Base-by-base conservation (phyloP, 2,888 invertebrate genomes). In the Hirtodrosophila alboralis region DNA sequence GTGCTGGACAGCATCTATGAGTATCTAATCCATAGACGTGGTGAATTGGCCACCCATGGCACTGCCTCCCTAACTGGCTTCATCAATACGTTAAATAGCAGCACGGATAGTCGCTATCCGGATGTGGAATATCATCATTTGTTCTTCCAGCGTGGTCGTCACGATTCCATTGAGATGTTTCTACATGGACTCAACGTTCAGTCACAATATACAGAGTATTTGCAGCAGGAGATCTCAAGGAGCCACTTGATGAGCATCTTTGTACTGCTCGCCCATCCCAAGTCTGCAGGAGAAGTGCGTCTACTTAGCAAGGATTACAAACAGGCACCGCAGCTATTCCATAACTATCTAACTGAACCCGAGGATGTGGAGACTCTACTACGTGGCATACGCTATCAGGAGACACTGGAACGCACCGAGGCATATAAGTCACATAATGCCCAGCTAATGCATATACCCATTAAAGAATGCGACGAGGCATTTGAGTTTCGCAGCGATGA, bases 261-360 rank as follows among this genome's bases (percentile, higher is more conserved):
- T 21, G 89, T 91, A 0, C 87, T 91, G 1, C 66, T 91, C n/a
- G 44, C 91, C 0, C 88, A 91, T 48, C 92, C 93, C 0, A 84
- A 90, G 67, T 92, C 93, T 0, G 89, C 89, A 8, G 93, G 94
- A 2, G 72, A 83, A 26, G 73, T 95, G 0, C 87, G 90, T 10
- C 85, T 95, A 1, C 89, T 89, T 36, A 92, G 92, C 4, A 65
- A 75, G 0, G 88, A 94, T 77, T 93, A 93, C 0, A 73, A 84
- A 3, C 92, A 93, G 4, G 91, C 93, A 16, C 95, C 95, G 0
- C 77, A 92, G 30, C 74, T 92, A 38, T 93, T 95, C 43, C 90
- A 93, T 10, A 94, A 95, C 79, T 95, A 95, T 84, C 91, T 95
- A 38, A 90, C 91, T 0, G 91, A 93, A 18, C 90, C 91, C 1